Conservation (phyloP, 2,888 invertebrate genomes). For the Choreutis nemorana region DNA sequence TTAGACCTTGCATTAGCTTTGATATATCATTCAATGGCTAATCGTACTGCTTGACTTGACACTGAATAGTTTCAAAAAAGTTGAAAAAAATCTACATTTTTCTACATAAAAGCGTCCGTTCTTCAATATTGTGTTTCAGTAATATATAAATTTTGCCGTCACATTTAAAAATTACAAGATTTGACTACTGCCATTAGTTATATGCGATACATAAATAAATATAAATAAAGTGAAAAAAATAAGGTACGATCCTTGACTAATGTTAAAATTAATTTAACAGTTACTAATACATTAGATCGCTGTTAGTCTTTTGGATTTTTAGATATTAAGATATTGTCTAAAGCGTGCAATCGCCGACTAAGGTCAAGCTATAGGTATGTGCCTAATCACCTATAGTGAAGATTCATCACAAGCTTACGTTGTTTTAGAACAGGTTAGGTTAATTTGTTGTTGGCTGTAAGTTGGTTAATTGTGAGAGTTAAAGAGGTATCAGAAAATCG, state of each 20-base stretch:
- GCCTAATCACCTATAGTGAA: too few relatives aligned
- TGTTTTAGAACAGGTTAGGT: too few relatives aligned
- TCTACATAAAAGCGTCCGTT: too few relatives aligned
- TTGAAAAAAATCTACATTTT: too few relatives aligned
- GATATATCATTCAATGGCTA: constrained; percentile 18
- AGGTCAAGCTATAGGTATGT: too few relatives aligned
- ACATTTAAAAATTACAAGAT: constrained; percentile 27
- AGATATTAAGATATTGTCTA: constrained; percentile 25
- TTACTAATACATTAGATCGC: constrained; percentile 23
- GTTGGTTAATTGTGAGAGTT: too few relatives aligned
- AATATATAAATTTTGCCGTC: constrained; percentile 15
- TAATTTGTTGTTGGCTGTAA: too few relatives aligned
- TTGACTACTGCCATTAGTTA: constrained; percentile 61
- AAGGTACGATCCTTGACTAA: constrained; percentile 38
- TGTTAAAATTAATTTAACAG: constrained; percentile 36
- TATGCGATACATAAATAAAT: constrained; percentile 33
- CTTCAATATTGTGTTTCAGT: too few relatives aligned
- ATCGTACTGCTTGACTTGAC: too few relatives aligned
- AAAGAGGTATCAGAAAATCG: too few relatives aligned
- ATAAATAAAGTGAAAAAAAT: constrained; percentile 37
- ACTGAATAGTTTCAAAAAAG: constrained; percentile 15
- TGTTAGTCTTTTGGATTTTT: constrained; percentile 30
- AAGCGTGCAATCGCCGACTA: too few relatives aligned
- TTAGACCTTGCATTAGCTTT: constrained; percentile 47
- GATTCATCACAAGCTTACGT: too few relatives aligned